phyloP scores from a whole-genome alignment of 2,888 invertebrate species.

The Plutella xylostella region DNA sequence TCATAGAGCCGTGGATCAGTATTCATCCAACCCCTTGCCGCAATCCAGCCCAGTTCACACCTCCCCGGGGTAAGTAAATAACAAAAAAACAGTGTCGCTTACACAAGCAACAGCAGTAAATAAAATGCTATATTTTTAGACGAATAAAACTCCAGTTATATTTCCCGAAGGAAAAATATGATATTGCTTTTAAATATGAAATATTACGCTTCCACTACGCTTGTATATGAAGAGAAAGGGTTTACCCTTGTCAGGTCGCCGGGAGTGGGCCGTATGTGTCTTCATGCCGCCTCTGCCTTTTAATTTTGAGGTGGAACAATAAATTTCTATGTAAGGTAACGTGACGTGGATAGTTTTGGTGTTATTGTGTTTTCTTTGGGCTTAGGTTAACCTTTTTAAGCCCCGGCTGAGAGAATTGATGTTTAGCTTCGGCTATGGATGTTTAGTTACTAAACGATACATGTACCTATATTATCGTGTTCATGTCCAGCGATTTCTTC shows the following conservation, averaged over 20 bases:
- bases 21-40: not conserved
- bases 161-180: conserved; percentile 44
- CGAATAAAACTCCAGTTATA: conserved; percentile 20
- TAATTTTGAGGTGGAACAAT: conserved; percentile 29
- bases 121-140: not conserved
- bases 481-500: too few species aligned
- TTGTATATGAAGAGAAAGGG: conserved; percentile 57
- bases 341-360: too few species aligned
- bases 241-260: conserved; percentile 43
- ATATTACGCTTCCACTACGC: conserved; percentile 48
- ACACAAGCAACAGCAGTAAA: not conserved
- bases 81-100: not conserved
- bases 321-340: conserved; percentile 36
- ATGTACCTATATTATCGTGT: too few species aligned
- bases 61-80: not conserved
- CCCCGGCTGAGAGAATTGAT: too few species aligned
- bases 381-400: too few species aligned
- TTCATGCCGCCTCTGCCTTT: not conserved
- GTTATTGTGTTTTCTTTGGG: too few species aligned
- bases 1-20: not conserved
- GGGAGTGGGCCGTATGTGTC: conserved; percentile 11
- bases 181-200: conserved; percentile 64
- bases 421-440: too few species aligned
- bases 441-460: too few species aligned
- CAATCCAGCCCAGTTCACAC: not conserved